Percentiles rank a stretch among this genome's conserved stretches.
These are phyloP conservation scores for Taphrorychus bicolor DNA, from an alignment of 2,888 invertebrate genomes.

Conservation along the genomic window DNA sequence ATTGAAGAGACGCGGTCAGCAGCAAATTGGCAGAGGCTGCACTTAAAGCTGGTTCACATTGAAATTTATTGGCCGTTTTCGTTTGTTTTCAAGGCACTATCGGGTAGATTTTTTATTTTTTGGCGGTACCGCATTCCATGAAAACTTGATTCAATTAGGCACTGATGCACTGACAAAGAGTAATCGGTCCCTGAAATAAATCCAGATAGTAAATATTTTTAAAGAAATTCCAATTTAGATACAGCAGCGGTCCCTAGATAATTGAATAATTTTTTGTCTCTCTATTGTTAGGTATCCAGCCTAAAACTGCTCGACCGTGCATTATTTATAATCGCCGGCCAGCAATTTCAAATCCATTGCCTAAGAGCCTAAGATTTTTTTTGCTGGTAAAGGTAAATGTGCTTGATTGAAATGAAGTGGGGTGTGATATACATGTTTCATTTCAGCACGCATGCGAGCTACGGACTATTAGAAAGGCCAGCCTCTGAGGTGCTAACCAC, in stretches of 20 bases:
- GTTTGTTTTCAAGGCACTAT: not conserved
- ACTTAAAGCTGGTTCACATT: not conserved
- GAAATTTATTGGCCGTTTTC: not conserved
- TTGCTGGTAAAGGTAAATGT: slow-evolving; percentile 8
- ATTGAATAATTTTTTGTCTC: slow-evolving; percentile 12
- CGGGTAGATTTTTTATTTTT: not conserved
- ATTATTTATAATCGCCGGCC: slow-evolving; percentile 6
- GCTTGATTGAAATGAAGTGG: not conserved
- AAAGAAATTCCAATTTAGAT: not conserved
- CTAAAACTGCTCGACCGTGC: slow-evolving; percentile 20
- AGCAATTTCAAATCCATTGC: slow-evolving; percentile 20
- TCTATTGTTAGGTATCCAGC: not conserved
- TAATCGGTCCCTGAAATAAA: too few relatives aligned
- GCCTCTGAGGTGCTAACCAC: not conserved
- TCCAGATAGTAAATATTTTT: too few relatives aligned
- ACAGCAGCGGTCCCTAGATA: not conserved
- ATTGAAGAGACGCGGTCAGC: not conserved
- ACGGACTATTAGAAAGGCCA: slow-evolving; percentile 1
- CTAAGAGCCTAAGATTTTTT: slow-evolving; percentile 21
- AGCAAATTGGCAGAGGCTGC: not conserved
- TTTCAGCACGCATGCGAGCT: not conserved
- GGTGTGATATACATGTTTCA: slow-evolving; percentile 1
- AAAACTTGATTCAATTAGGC: not conserved
- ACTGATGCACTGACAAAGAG: not conserved
- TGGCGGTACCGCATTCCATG: not conserved